Evolutionary conservation across 2,888 invertebrate genomes (phyloP), one percentile per base, ranked within the genome.

Genomic region (Schizotus pectinicornis): DNA sequence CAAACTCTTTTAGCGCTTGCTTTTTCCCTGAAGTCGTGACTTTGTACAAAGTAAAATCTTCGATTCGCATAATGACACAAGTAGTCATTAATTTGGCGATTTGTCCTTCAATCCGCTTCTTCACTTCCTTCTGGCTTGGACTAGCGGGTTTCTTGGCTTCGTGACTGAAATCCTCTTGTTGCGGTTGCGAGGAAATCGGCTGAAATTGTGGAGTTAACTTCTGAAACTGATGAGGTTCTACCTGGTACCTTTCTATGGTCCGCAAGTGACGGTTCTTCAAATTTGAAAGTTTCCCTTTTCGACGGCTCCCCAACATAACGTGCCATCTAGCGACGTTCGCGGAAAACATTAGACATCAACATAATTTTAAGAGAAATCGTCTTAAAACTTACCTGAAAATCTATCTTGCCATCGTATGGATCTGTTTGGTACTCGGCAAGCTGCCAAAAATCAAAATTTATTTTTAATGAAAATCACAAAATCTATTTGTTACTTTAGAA

Each of bases 81-180:
- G 94, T 91, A 30, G 95, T 95, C 93, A 98, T 94, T 61, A 98
- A 79, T 76, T 92, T 94, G 14, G 90, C 87, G 35, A 94, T 81
- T 75, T 94, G 92, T 64, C 87, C 85, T 7, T 90, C 80, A 46
- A 91, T 86, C 53, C 84, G 83, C 67, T 85, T 87, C 63, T 88
- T 86, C 0, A 88, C 85, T 32, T 89, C 88, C 55, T 71, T 74
- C 30, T 72, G 71, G 37, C 58, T 69, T 5, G 70, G 62, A 56
- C 63, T 69, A 8, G 62, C 57, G 6, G 68, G 56, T 48, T 68
- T 68, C 52, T 62, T 67, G 2, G 38, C 32, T 8, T 68, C 69
- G 3, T 60, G 55, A 56, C 57, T 64, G 34, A 56, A 42, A 2
- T 48, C 42, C 14, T 34, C 46, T 6, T 35, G 8, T 22, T 22